Evolutionary conservation across 2,888 invertebrate genomes (phyloP), one percentile per base, ranked within the genome.

Genomic region (Myathropa florea): DNA sequence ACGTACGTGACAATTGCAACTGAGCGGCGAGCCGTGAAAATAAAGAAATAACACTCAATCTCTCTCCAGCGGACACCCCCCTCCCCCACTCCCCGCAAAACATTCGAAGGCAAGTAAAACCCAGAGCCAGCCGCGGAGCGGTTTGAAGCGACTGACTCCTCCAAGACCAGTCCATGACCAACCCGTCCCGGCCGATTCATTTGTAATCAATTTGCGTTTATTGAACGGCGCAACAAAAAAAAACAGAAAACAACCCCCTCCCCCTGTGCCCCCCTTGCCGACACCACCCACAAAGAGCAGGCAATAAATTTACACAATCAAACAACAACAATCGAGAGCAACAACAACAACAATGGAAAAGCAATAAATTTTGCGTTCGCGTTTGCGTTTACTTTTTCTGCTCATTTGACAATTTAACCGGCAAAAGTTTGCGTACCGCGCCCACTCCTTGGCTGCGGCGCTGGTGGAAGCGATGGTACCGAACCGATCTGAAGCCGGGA

Each of bases 151-250:
- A 12, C 46, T 7, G 46, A 18, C 46, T 2, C 12, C 14, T 39
- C 39, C 39, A 18, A 46, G 46, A n/a, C 46, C 46, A 46, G 39
- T 46, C n/a, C 39, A 46, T n/a, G 39, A 14, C 59, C 46, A 68
- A 67, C 70, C 80, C 60, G 24, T 10, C 28, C 36, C 73, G 55
- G 73, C 71, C 65, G 78, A 83, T 82, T 86, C 86, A 86, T 86
- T 86, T 83, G 83, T 83, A 86, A 83, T 83, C 86, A 83, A 86
- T 86, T 86, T 82, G 83, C 78, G 83, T 83, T 86, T 75, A 86
- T 83, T 82, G 82, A 82, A 85, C 55, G 71, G 55, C 59, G n/a
- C n/a, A n/a, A n/a, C n/a, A n/a, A 33, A 73, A 39, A 63, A 46
- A 65, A 14, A 46, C 1, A 55, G 64, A 68, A 28, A 71, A 67